Evolutionary conservation across 2,113 vertebrate species (phyloP).

Genomic region (Macquaria ambigua): DNA sequence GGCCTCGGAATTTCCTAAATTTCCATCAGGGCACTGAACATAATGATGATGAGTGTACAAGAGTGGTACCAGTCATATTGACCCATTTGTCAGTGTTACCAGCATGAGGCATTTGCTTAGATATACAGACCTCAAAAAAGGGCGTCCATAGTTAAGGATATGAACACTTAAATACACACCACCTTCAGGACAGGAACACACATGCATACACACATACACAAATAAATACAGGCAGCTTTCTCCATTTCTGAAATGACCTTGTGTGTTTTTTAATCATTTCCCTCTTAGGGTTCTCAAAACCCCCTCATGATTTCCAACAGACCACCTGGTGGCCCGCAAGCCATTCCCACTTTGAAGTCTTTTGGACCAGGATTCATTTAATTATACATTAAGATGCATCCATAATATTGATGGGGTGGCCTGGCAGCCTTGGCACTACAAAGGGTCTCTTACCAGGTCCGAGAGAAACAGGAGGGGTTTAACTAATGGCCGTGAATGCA

Average conservation of each 20-base stretch:
- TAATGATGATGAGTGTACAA: background rate
- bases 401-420: slow-evolving; percentile 78
- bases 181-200: slow-evolving; percentile 31
- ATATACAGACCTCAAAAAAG: slow-evolving; percentile 30
- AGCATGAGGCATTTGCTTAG: slow-evolving; percentile 1
- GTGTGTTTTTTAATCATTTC: slow-evolving; percentile 77
- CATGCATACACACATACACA: slow-evolving; percentile 20
- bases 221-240: slow-evolving; percentile 49
- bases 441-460: slow-evolving; percentile 70
- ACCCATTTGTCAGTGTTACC: slow-evolving; percentile 13
- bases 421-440: slow-evolving; percentile 76
- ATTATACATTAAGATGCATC: slow-evolving; percentile 81
- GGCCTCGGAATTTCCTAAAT: background rate
- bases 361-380: slow-evolving; percentile 75
- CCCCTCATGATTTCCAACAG: slow-evolving; percentile 60
- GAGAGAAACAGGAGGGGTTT: slow-evolving; percentile 61
- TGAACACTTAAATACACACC: slow-evolving; percentile 44
- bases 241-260: slow-evolving; percentile 51
- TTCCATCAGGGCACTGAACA: background rate
- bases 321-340: slow-evolving; percentile 66
- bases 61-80: background rate
- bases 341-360: slow-evolving; percentile 77
- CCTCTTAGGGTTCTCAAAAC: slow-evolving; percentile 58
- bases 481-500: slow-evolving; percentile 66
- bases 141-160: slow-evolving; percentile 5